Percentiles rank a stretch among this genome's conserved stretches.
These are phyloP conservation scores for Asarcornis scutulata DNA, from an alignment of 2,113 vertebrate species.

Conservation along the genomic window DNA sequence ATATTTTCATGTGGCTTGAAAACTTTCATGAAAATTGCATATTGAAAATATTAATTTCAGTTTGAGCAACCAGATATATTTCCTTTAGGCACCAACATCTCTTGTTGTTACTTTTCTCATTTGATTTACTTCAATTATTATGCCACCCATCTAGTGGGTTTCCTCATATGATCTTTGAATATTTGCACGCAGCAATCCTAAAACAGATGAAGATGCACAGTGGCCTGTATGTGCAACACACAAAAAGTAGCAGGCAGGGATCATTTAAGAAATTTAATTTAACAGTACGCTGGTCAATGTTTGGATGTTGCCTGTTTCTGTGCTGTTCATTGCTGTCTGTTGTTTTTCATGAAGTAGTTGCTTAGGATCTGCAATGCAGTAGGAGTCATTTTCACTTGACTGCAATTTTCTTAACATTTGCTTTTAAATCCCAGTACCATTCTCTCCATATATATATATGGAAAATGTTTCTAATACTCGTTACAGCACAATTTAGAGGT, in stretches of 20 bases:
- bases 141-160: background rate
- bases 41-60: background rate
- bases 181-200: conserved; percentile 16
- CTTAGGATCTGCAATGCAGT: conserved; percentile 71
- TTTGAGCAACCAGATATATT: background rate
- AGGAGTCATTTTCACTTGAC: conserved; percentile 37
- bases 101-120: background rate
- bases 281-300: conserved; percentile 26
- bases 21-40: background rate
- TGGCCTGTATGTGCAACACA: conserved; percentile 15
- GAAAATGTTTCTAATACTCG: background rate
- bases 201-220: conserved; percentile 48
- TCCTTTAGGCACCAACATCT: background rate
- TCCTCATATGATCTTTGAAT: background rate
- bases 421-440: conserved; percentile 13
- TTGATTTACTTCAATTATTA: conserved; percentile 36
- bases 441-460: background rate
- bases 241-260: conserved; percentile 36
- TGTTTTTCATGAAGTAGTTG: conserved; percentile 47
- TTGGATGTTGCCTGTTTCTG: conserved; percentile 33
- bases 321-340: conserved; percentile 56
- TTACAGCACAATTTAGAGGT: background rate
- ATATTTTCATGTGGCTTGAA: background rate
- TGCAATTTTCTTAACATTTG: conserved; percentile 26
- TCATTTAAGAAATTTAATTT: conserved; percentile 73